Evolutionary conservation across 2,113 vertebrate genomes (phyloP), one percentile per base, ranked within the genome.

Genomic region (Hiodon alosoides): DNA sequence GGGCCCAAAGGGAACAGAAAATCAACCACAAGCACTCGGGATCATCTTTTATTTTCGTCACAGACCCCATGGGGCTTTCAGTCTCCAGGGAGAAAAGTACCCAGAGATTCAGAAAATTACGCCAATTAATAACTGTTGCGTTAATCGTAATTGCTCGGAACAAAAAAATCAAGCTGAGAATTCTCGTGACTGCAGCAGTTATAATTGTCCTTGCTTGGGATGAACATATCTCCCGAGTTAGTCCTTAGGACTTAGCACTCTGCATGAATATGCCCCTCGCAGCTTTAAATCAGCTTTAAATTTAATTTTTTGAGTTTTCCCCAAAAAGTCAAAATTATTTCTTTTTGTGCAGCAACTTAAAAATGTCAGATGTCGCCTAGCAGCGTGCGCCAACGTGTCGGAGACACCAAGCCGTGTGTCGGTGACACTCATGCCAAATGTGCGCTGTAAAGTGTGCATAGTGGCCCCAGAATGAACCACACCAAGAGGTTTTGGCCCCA

Each of bases 161-260:
- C 90, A 91, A 93, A 94, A 95, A 58, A 66, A 64, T 93, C 95
- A 97, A 91, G 92, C 96, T 94, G 95, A 73, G 91, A 95, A 98
- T 94, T 97, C 95, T 95, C 94, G 93, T 88, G 89, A 96, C 95
- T 92, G 95, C 98, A 96, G 96, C 98, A 95, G 94, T 94, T 95
- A 90, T 96, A 97, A 98, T 98, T 92, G 91, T 94, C 93, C 91
- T 94, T 96, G 94, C 93, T 94, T 93, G 94, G 93, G 93, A 93
- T 77, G 90, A 93, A 90, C 93, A 93, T 94, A 95, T 95, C 85
- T 91, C 91, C 88, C 68, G 61, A 87, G 88, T 90, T 96, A 98
- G 97, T 98, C 96, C 92, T 94, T 89, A 92, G 94, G 94, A 93
- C 93, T 89, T 93, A 91, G 93, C 92, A 93, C 93, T 97, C 17